These are phyloP conservation scores for Caenorhabditis japonica DNA, from an alignment of 2,888 invertebrate genomes.

Conservation along the genomic window DNA sequence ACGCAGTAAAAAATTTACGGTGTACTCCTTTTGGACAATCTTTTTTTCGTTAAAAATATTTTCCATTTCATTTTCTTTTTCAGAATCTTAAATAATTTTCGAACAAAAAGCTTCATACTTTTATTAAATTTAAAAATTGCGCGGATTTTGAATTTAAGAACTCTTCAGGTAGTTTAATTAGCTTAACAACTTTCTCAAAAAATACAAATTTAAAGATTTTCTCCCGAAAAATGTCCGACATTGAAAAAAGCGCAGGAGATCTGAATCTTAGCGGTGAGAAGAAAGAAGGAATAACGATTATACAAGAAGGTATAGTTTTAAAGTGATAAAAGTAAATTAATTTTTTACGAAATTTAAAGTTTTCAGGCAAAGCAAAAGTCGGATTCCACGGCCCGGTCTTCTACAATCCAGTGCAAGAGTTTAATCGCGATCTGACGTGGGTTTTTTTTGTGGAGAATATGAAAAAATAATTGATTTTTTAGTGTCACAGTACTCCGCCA, in stretches of 20 bases:
- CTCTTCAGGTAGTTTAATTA: conserved; percentile 3
- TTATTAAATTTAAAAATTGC: neutral
- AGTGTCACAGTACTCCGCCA: conserved; percentile 85
- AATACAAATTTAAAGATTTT: conserved; percentile 5
- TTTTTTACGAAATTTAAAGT: neutral
- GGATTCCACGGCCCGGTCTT: conserved; percentile 82
- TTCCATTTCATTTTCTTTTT: too few species aligned
- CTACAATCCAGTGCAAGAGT: conserved; percentile 97
- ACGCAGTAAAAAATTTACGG: too few species aligned
- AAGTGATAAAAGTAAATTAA: neutral
- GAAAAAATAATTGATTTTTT: conserved; percentile 60
- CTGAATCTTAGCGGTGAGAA: neutral
- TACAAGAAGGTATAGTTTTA: conserved; percentile 29
- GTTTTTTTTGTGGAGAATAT: conserved; percentile 14
- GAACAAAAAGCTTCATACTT: neutral
- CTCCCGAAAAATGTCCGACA: conserved; percentile 16
- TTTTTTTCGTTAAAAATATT: too few species aligned
- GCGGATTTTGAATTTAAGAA: neutral
- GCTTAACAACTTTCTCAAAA: neutral
- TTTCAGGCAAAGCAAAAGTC: conserved; percentile 69
- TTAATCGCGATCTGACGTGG: conserved; percentile 91
- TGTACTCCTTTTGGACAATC: too few species aligned
- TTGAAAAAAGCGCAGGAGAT: conserved; percentile 8
- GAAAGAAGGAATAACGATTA: conserved; percentile 20
- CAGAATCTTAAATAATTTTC: neutral